These are phyloP conservation scores for Microcaecilia unicolor DNA, from an alignment of 2,797 vertebrate species.

Conservation along the genomic window DNA sequence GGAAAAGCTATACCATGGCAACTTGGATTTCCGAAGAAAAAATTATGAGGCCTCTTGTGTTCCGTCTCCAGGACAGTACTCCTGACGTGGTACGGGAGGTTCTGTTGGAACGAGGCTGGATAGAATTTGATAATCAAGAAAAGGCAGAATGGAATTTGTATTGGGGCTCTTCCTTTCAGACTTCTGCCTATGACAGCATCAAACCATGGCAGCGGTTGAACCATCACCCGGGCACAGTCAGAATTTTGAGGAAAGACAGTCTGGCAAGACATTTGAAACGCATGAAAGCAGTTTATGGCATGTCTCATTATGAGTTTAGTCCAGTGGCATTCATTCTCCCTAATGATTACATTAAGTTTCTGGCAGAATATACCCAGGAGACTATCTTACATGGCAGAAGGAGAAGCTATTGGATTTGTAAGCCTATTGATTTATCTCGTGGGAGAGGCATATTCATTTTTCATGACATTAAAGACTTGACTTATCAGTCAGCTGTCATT, in stretches of 20 bases:
- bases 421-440: conserved; percentile 61
- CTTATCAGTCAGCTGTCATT: conserved; percentile 55
- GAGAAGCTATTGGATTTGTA: conserved; percentile 66
- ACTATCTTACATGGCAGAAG: conserved; percentile 15
- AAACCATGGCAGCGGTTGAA: conserved; percentile 75
- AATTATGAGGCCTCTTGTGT: conserved; percentile 39
- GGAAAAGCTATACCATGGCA: conserved; percentile 16
- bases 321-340: conserved; percentile 63
- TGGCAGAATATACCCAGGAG: conserved; percentile 51
- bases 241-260: conserved; percentile 66
- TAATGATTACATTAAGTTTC: conserved; percentile 57
- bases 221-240: conserved; percentile 62
- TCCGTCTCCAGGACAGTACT: conserved; percentile 49
- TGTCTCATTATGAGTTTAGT: conserved; percentile 57
- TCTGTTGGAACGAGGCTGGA: conserved; percentile 68
- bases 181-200: conserved; percentile 46
- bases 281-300: conserved; percentile 55
- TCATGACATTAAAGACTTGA: conserved; percentile 56
- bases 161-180: conserved; percentile 55
- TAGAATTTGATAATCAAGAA: conserved; percentile 45
- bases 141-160: conserved; percentile 67
- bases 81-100: conserved; percentile 62
- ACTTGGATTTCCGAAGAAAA: neutral
- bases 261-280: conserved; percentile 58
- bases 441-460: conserved; percentile 70